Evolutionary conservation across 2,888 invertebrate genomes (phyloP), one percentile per base, ranked within the genome.

Genomic region (Nezara viridula): DNA sequence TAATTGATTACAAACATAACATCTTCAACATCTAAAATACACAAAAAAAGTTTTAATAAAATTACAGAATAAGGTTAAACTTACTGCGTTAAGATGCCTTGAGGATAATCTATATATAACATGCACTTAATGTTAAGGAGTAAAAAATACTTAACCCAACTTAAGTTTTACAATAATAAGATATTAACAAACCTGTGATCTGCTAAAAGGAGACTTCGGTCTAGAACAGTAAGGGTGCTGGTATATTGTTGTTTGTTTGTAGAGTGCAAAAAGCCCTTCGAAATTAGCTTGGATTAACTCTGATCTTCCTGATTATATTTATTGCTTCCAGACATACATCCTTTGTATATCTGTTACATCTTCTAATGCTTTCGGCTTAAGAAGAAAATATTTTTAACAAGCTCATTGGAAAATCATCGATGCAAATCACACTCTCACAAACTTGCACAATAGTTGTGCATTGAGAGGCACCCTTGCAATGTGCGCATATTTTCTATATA

Each of bases 1-100:
- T 94, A 96, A 93, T 96, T 96, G 92, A 96, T 95, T 89, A 96
- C 96, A 93, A 94, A 95, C 93, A 95, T 95, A 91, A 96, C 95
- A 93, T 96, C 96, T 92, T 95, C 95, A 92, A 96, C 95, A 94
- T 96, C 96, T 96, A 93, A 90, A 92, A 32, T 86, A 66, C 37
- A 73, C 6, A 73, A 73, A 16, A 60, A 19, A 73, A 21, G 16
- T 73, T 37, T 5, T 2, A 73, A 66, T 1, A n/a, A 37, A 73
- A 37, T 16, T 37, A 66, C 10, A 6, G 24, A 19, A 19, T 5
- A 60, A 60, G 10, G 4, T 60, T 32, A 55, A 7, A 16, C 24
- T 2, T 2, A 24, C 5, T 52, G 0, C 10, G n/a, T 9, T n/a
- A 4, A n/a, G 55, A 10, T 55, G n/a, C 4, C 12, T 60, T 27